These are phyloP conservation scores for Eulithis testata DNA, from an alignment of 2,888 invertebrate genomes.

Conservation along the genomic window DNA sequence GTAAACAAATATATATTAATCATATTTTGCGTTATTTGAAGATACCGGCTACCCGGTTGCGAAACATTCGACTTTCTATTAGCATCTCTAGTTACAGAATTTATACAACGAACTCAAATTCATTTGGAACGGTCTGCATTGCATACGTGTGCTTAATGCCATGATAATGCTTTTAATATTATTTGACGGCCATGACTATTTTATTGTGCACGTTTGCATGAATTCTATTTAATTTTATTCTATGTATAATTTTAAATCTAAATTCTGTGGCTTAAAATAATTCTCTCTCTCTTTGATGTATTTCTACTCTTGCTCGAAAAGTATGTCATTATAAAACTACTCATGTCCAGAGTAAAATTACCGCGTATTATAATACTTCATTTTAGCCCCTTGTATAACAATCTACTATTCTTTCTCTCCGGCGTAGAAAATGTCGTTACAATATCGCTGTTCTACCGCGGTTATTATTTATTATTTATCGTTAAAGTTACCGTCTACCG, in stretches of 20 bases:
- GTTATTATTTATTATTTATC: constrained; percentile 23
- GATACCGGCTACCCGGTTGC: neutral
- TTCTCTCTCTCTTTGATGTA: too few species aligned
- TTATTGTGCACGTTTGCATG: neutral
- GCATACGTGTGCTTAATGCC: constrained; percentile 13
- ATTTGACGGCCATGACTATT: neutral
- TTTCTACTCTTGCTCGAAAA: too few species aligned
- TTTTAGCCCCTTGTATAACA: too few species aligned
- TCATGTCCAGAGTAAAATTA: too few species aligned
- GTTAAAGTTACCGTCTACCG: constrained; percentile 16
- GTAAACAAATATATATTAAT: too few species aligned
- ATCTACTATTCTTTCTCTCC: neutral
- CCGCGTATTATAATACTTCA: too few species aligned
- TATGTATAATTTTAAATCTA: too few species aligned
- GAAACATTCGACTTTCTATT: constrained; percentile 4
- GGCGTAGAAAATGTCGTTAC: neutral
- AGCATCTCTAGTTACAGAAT: constrained; percentile 6
- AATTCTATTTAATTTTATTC: too few species aligned
- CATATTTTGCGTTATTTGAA: neutral
- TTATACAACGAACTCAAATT: constrained; percentile 24
- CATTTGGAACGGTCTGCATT: constrained; percentile 13
- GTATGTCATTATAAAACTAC: too few species aligned
- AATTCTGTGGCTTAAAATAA: too few species aligned
- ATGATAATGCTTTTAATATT: constrained; percentile 1
- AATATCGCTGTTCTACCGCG: constrained; percentile 1